Conservation (phyloP, 2,888 invertebrate species). For the Meliscaeva auricollis region DNA sequence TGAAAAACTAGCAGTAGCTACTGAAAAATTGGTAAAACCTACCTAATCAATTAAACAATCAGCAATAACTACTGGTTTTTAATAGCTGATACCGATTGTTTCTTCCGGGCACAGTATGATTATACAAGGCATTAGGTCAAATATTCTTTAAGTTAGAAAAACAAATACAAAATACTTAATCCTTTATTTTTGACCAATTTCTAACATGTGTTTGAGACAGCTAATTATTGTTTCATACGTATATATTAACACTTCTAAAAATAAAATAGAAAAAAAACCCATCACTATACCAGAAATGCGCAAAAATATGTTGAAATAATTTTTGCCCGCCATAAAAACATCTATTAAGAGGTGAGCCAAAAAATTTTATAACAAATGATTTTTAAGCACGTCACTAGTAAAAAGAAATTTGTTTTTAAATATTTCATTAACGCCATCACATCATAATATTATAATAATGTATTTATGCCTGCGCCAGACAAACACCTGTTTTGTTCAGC, state of each 20-base stretch:
- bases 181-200: not conserved
- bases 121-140: too few species aligned
- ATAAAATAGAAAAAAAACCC: not conserved
- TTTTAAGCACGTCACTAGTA: constrained; percentile 23
- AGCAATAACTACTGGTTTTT: too few species aligned
- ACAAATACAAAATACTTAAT: not conserved
- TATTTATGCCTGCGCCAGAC: not conserved
- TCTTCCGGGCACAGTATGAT: too few species aligned
- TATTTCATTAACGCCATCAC: constrained; percentile 34
- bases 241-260: not conserved
- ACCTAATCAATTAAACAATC: too few species aligned
- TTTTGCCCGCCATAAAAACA: not conserved
- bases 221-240: not conserved
- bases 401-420: constrained; percentile 22
- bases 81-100: too few species aligned
- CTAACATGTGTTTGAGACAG: not conserved
- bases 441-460: constrained; percentile 11
- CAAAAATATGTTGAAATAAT: constrained; percentile 33
- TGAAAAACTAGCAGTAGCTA: too few species aligned
- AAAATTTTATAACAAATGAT: not conserved
- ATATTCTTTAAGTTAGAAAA: too few species aligned
- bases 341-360: constrained; percentile 8
- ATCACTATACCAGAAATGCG: not conserved
- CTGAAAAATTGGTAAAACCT: too few species aligned
- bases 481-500: constrained; percentile 27